Percentiles rank a stretch among this genome's conserved stretches.
Conservation (phyloP, 2,888 invertebrate genomes). For the Agrotis clavis region DNA sequence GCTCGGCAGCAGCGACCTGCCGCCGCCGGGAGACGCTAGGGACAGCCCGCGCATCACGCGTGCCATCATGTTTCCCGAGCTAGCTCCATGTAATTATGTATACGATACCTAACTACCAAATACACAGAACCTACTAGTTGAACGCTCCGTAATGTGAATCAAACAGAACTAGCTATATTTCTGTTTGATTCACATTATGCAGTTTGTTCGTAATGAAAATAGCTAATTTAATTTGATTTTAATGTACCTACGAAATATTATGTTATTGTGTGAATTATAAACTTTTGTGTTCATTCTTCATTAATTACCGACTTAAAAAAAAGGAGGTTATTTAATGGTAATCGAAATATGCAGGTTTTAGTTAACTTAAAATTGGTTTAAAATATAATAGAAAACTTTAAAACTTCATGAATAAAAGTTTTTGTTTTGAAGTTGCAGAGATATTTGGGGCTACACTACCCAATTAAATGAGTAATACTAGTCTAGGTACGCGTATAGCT, state of each 20-base stretch:
- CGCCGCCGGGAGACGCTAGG: slow-evolving; percentile 46
- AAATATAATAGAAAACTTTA: neutral
- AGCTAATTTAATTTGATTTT: too few relatives aligned
- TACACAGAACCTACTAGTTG: neutral
- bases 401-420: neutral
- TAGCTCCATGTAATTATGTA: neutral
- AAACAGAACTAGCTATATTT: slow-evolving; percentile 28
- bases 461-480: neutral
- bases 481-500: slow-evolving; percentile 16
- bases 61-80: slow-evolving; percentile 11
- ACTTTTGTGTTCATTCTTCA: neutral
- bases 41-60: slow-evolving; percentile 13
- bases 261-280: slow-evolving; percentile 31
- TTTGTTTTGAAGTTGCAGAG: neutral
- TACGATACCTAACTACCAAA: neutral
- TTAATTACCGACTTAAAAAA: too few relatives aligned
- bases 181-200: too few relatives aligned
- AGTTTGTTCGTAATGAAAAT: too few relatives aligned
- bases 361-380: neutral
- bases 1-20: slow-evolving; percentile 16
- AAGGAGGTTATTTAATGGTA: neutral
- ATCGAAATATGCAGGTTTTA: neutral
- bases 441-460: neutral
- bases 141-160: slow-evolving; percentile 1
- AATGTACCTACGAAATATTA: too few relatives aligned